Conservation (phyloP, 2,113 vertebrate genomes). For the Bufo gargarizans region DNA sequence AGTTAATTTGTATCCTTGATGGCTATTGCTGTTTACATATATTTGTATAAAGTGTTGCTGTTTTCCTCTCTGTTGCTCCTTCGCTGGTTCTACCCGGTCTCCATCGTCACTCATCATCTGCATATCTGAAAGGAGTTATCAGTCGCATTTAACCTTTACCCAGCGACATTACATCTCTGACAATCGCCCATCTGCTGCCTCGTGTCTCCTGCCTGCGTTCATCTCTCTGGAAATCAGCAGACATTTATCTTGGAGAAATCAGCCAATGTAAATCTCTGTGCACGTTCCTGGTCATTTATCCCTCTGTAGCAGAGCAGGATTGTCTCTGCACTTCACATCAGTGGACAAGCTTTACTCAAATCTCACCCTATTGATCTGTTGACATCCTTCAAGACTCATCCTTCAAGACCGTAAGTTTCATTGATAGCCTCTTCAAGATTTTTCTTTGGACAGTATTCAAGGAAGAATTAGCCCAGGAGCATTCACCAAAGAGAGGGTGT, state of each 20-base stretch:
- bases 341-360: neutral
- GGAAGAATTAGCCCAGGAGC: neutral
- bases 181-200: conserved; percentile 19
- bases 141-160: conserved; percentile 17
- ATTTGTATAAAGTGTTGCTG: neutral
- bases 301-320: neutral
- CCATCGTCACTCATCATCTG: neutral
- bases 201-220: neutral
- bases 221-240: conserved; percentile 20
- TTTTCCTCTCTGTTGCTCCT: neutral
- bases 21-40: neutral
- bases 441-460: neutral
- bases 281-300: neutral
- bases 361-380: neutral
- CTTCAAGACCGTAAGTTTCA: neutral
- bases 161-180: conserved; percentile 35
- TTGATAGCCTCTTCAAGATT: neutral
- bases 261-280: neutral
- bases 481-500: neutral
- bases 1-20: neutral
- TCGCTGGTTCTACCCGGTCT: neutral
- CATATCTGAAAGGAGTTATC: conserved; percentile 14
- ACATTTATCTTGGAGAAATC: neutral
- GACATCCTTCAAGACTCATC: neutral
- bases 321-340: neutral